These are phyloP conservation scores for Vollenhovia emeryi DNA, from an alignment of 1,140 invertebrate species.

Conservation along the genomic window DNA sequence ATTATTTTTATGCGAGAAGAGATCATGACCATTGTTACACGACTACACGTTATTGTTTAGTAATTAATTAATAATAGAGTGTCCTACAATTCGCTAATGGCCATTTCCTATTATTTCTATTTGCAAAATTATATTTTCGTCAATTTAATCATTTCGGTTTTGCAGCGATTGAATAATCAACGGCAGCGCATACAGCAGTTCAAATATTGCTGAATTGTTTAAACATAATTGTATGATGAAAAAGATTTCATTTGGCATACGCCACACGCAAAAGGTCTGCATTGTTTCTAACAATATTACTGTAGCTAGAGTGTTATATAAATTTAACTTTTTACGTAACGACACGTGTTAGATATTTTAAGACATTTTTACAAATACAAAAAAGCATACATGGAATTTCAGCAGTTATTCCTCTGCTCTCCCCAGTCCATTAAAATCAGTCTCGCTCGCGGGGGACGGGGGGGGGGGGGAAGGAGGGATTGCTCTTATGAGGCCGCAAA, in stretches of 20 bases:
- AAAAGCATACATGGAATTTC: not conserved
- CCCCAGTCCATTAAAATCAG: constrained; percentile 15
- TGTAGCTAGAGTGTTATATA: too few relatives aligned
- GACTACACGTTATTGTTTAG: not conserved
- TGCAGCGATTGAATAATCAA: too few relatives aligned
- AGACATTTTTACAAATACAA: not conserved
- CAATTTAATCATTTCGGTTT: not conserved
- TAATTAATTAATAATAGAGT: too few relatives aligned
- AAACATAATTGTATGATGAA: not conserved
- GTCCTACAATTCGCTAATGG: too few relatives aligned
- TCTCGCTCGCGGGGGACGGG: constrained; percentile 13
- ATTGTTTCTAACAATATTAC: too few relatives aligned
- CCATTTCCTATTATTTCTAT: not conserved
- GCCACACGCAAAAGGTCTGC: too few relatives aligned
- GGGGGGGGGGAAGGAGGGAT: too few relatives aligned
- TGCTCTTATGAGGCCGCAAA: constrained; percentile 1
- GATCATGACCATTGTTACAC: not conserved
- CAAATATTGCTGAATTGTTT: not conserved
- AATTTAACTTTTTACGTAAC: not conserved
- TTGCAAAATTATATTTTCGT: not conserved
- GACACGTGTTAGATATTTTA: not conserved
- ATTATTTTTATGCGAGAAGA: not conserved
- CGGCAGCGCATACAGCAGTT: too few relatives aligned
- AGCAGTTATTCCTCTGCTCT: not conserved
- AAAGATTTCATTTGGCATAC: not conserved